Conservation (phyloP, 2,113 vertebrate species). For the Laterallus jamaicensis region DNA sequence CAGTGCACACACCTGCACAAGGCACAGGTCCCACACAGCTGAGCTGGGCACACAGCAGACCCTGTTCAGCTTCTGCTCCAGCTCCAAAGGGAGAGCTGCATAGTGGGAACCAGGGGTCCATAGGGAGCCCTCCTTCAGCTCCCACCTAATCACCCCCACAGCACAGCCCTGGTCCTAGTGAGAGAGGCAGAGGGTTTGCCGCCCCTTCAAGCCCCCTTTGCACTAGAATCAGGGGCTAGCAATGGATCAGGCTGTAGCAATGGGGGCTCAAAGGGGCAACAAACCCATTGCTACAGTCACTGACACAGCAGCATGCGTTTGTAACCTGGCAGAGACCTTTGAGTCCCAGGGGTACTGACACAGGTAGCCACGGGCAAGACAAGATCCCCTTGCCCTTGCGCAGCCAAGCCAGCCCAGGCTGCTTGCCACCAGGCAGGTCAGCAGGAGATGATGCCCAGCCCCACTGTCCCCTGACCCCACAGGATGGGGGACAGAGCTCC, state of each 20-base stretch:
- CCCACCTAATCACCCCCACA: fast-evolving
- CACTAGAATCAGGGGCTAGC: too few relatives aligned
- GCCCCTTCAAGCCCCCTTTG: too few relatives aligned
- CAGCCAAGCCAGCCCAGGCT: neutral
- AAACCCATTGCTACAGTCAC: neutral
- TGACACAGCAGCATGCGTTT: fast-evolving
- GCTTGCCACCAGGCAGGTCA: neutral
- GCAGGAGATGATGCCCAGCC: neutral
- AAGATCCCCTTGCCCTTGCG: neutral
- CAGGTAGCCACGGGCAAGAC: fast-evolving
- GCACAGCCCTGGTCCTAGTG: fast-evolving
- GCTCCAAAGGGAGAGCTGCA: neutral
- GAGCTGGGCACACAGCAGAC: neutral
- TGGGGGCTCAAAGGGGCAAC: neutral
- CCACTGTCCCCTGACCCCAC: fast-evolving
- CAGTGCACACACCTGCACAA: neutral
- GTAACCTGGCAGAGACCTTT: neutral
- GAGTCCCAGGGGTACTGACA: neutral
- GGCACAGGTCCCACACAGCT: neutral
- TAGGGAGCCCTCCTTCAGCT: neutral
- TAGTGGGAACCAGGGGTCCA: neutral
- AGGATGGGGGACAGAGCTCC: neutral
- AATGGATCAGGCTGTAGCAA: too few relatives aligned
- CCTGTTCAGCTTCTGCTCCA: neutral
- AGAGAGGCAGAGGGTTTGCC: neutral